Percentiles rank a stretch among this genome's conserved stretches.
Conservation (phyloP, 1,140 invertebrate species). For the Pseudomyrmex dendroicus region DNA sequence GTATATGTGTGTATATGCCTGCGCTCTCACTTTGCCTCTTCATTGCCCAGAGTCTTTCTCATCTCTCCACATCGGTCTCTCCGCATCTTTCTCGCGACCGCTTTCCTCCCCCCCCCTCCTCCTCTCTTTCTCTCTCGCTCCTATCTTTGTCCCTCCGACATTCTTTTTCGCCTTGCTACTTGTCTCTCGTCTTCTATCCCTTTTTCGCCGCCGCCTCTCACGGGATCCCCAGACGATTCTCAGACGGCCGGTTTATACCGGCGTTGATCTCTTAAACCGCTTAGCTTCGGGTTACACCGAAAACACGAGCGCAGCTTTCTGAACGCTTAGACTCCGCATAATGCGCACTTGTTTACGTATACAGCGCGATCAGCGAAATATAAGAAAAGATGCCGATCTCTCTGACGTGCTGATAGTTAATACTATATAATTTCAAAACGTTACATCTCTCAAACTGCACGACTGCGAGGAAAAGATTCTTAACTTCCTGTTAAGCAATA, state of each 20-base stretch:
- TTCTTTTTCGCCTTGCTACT: conserved; percentile 65
- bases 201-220: conserved; percentile 66
- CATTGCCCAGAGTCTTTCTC: conserved; percentile 60
- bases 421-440: no score
- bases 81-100: conserved; percentile 35
- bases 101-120: neutral
- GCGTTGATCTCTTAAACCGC: conserved; percentile 84
- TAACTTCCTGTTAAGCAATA: no score
- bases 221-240: conserved; percentile 81
- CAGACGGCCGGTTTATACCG: conserved; percentile 81
- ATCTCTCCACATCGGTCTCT: conserved; percentile 36
- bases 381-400: conserved; percentile 49
- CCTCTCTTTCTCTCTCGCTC: neutral
- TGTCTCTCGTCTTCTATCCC: conserved; percentile 39
- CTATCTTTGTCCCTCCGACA: conserved; percentile 40
- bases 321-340: conserved; percentile 82
- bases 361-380: conserved; percentile 71
- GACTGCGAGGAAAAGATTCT: no score
- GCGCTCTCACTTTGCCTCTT: conserved; percentile 62
- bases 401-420: no score
- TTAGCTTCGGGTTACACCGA: conserved; percentile 85
- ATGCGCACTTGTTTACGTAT: conserved; percentile 82
- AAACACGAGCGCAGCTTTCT: conserved; percentile 83
- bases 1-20: no score
- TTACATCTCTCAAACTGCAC: no score